Evolutionary conservation across 1,140 invertebrate species (phyloP), one percentile per base, ranked within the genome.

Genomic region (Orchesella cincta): DNA sequence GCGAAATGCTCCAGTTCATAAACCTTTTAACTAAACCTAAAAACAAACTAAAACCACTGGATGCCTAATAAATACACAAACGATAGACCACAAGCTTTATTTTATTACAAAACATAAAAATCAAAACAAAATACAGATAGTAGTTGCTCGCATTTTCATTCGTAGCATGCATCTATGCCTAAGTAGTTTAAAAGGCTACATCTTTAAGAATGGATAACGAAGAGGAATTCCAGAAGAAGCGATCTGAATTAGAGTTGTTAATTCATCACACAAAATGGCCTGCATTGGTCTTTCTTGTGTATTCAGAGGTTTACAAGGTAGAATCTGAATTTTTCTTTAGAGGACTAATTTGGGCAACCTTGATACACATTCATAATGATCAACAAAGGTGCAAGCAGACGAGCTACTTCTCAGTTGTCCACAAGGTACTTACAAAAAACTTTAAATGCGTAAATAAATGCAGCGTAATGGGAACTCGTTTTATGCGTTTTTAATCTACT

Each of bases 311-410:
- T 12, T 67, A 31, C n/a, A 26, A 67, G 33, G 62, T 12, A 2
- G 62, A 67, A 29, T 67, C 62, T 33, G 8, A 33, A 33, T 67
- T 31, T 29, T 31, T 67, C 31, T 67, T 31, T 29, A 33, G 62
- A 14, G 26, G 5, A 31, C 5, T 67, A 2, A 5, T 67, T 8
- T 67, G 62, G 62, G 12, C 12, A 5, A 31, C 62, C n/a, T 67
- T 67, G 31, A 67, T 67, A 12, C 62, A 67, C 26, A 67, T 67
- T 67, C 62, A 67, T 33, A 67, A 67, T 8, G 62, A 67, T 29
- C 62, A 26, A 12, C 33, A 5, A 5, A 2, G 62, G 23, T 29
- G 31, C 29, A 29, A 29, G n/a, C 26, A 67, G 8, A 67, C 3
- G 8, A 8, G 31, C 5, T 67, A 12, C 5, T 31, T 12, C 8